Evolutionary conservation across 2,113 vertebrate species (phyloP), one percentile per base, ranked within the genome.

Genomic region (Gobio gobio): DNA sequence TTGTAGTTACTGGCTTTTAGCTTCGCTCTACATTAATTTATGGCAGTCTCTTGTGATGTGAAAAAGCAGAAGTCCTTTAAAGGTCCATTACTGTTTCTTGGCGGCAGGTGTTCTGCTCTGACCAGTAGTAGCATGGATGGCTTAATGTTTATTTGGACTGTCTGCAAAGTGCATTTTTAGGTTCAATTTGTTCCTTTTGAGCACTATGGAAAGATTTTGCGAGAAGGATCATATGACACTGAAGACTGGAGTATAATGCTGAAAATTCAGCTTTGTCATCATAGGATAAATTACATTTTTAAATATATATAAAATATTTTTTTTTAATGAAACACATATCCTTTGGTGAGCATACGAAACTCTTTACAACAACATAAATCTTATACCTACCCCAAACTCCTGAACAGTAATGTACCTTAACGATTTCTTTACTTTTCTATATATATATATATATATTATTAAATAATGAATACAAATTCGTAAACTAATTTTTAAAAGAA

Each of bases 1-100:
- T 75, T 66, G 84, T 73, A 72, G 70, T 83, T 79, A 74, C 74
- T 74, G 82, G 81, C 87, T 90, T 89, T 90, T 90, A 90, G 86
- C 86, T 86, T 87, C 80, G 78, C 84, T 78, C 83, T 79, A 33
- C 84, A 20, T 77, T 86, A 89, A 90, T 89, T 89, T 86, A 85
- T 84, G 66, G 84, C 43, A 59, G 85, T 89, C 82, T 85, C 85
- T 36, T 18, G 78, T 79, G 80, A 90, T 79, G 83, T 36, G 72
- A 79, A 86, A 84, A 86, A 58, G 45, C 74, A 40, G 58, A n/a
- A 85, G 79, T 83, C 68, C 83, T 85, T 85, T 85, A 77, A 81
- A 86, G 83, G 77, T 82, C 83, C 77, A 86, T 90, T 86, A 86
- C 54, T 10, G 74, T 49, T 58, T 81, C 86, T 70, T 74, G 72